Evolutionary conservation across 1,140 invertebrate species (phyloP), one percentile per base, ranked within the genome.

Genomic region (Drosophila obscura): DNA sequence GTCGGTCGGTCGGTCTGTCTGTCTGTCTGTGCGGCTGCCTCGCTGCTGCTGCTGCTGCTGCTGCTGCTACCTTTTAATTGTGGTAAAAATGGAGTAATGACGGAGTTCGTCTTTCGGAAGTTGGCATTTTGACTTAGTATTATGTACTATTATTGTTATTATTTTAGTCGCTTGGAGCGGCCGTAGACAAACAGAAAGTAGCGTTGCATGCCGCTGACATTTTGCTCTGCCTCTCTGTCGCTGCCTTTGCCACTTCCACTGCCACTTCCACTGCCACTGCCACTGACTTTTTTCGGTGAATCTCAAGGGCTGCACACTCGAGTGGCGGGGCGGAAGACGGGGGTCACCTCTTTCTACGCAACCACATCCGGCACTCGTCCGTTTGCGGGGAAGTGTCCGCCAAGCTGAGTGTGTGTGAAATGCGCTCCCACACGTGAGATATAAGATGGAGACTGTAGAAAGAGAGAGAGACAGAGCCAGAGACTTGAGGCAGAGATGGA

Each of bases 81-180:
- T 79, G 57, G 57, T 59, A 74, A 65, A 82, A 82, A 78, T 82
- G 74, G 63, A 78, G 74, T 81, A 68, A 82, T 81, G 78, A 81
- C 71, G 69, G 55, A 44, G 19, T 50, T 67, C 49, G 72, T 41
- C 69, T 67, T 78, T 83, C 76, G 80, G 80, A 83, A 83, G 80
- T 83, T 66, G 80, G 75, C 80, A 79, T 82, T 82, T 82, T 79
- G 73, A 79, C 41, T 66, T 72, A 79, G 80, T 79, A 83, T 79
- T 82, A 79, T 83, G 65, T 84, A 75, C 71, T 83, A 83, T 83
- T 83, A 83, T 83, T 83, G 65, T 83, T 83, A 81, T 73, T 73
- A 73, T 82, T 83, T 83, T 79, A 80, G 75, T 79, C 67, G 49
- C 51, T 52, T 44, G 64, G 28, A 45, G 68, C 73, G 68, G 59